A percentile compares a stretch with the other conserved stretches of the same genome.
Evolutionary conservation across 2,113 vertebrate genomes (phyloP).

Genomic region (Leiothrix lutea): DNA sequence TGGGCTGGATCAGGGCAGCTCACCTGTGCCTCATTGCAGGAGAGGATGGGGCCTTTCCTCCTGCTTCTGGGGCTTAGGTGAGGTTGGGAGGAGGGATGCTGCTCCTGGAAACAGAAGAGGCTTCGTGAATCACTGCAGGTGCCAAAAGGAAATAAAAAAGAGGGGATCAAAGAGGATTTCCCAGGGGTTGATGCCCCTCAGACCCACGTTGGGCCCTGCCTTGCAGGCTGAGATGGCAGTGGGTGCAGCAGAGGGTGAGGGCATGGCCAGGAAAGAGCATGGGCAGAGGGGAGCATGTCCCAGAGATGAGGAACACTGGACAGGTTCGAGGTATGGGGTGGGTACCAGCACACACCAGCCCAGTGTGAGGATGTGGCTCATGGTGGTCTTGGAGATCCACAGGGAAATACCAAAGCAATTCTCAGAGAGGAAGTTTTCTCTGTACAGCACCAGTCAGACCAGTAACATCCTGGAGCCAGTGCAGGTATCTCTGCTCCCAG

Average conservation of each 20-base stretch:
- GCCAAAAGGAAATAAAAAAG: neutral
- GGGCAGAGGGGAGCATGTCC: accelerated
- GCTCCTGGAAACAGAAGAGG: neutral
- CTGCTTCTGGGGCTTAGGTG: neutral
- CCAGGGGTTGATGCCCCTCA: neutral
- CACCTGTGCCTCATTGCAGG: neutral
- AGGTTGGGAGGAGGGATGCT: neutral
- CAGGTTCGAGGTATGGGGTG: accelerated
- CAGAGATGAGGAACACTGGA: accelerated
- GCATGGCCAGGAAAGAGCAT: neutral
- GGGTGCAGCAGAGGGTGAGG: neutral
- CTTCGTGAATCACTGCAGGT: neutral
- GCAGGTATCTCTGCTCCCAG: neutral
- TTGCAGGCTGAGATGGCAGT: neutral
- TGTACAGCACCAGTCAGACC: neutral
- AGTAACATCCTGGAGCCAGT: neutral
- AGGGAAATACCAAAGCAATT: neutral
- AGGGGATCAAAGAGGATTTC: accelerated
- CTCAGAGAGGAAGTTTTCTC: neutral
- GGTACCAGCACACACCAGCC: accelerated
- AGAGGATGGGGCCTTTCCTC: neutral
- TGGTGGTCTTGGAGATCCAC: no score
- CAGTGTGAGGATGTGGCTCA: accelerated
- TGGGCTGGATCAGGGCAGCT: neutral
- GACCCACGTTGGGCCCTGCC: accelerated